Evolutionary conservation across 1,140 invertebrate genomes (phyloP).

Genomic region (Atta texana): DNA sequence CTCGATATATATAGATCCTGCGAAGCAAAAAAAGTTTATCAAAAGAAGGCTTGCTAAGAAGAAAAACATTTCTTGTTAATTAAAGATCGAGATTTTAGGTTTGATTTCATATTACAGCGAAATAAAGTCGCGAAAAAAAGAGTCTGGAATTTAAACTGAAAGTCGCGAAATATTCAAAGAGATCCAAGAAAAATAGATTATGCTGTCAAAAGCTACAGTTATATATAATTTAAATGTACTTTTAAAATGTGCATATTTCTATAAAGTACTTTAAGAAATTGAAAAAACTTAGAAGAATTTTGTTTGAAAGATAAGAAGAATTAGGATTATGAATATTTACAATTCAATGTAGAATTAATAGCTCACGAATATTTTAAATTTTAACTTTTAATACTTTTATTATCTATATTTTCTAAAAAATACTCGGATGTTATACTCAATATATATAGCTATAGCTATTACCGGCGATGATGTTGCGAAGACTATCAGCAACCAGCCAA

Average conservation of each 20-base stretch:
- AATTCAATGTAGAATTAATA: background rate
- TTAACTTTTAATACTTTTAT: background rate
- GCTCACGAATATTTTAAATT: conserved; percentile 5
- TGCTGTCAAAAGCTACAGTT: background rate
- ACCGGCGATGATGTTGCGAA: conserved; percentile 84
- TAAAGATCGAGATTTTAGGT: background rate
- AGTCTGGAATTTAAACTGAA: background rate
- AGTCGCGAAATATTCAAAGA: background rate
- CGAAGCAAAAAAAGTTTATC: background rate
- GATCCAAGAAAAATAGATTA: background rate
- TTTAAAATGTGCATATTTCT: no score
- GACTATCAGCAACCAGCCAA: conserved; percentile 89
- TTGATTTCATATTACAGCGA: background rate
- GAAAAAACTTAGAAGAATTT: background rate
- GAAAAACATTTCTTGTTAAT: background rate
- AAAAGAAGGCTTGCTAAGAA: background rate
- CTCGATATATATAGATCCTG: conserved; percentile 69
- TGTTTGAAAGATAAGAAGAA: background rate
- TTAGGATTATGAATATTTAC: background rate
- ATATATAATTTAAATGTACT: background rate
- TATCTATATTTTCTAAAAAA: background rate
- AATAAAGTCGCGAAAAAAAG: background rate
- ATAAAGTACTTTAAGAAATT: background rate
- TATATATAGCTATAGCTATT: no score
- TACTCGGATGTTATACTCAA: background rate